Percentiles rank a stretch among this genome's conserved stretches.
phyloP scores from a whole-genome alignment of 2,113 vertebrate species.

The Dromas ardeola region DNA sequence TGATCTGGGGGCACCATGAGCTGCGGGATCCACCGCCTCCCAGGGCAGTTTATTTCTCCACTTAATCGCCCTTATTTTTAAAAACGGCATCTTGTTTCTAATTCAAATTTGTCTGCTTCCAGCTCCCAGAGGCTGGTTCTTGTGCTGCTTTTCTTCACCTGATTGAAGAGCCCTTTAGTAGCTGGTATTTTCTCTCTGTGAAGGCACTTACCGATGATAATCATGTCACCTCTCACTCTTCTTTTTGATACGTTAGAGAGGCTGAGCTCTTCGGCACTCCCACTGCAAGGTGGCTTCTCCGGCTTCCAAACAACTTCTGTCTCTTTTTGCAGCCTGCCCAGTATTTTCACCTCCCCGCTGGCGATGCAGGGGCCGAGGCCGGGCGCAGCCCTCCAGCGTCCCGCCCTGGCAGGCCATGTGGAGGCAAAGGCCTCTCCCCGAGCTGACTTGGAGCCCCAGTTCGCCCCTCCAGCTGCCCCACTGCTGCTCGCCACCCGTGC shows the following conservation, averaged over 20 bases:
- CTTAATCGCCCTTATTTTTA: neutral
- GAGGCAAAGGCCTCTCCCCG: neutral
- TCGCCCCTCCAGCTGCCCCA: neutral
- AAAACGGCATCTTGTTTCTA: neutral
- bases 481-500: neutral
- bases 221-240: neutral
- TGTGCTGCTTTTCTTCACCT: neutral
- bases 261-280: neutral
- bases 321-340: neutral
- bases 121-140: neutral
- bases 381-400: neutral
- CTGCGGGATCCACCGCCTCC: neutral
- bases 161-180: neutral
- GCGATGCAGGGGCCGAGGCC: accelerated
- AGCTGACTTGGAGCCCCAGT: neutral
- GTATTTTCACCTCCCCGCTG: neutral
- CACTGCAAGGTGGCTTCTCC: neutral
- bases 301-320: neutral
- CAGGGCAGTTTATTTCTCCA: accelerated
- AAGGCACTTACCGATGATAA: neutral
- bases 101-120: neutral
- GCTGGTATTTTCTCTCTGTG: neutral
- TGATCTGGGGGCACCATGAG: accelerated
- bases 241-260: neutral
- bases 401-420: accelerated